Conservation (phyloP, 2,113 vertebrate genomes). For the Microtus pennsylvanicus region DNA sequence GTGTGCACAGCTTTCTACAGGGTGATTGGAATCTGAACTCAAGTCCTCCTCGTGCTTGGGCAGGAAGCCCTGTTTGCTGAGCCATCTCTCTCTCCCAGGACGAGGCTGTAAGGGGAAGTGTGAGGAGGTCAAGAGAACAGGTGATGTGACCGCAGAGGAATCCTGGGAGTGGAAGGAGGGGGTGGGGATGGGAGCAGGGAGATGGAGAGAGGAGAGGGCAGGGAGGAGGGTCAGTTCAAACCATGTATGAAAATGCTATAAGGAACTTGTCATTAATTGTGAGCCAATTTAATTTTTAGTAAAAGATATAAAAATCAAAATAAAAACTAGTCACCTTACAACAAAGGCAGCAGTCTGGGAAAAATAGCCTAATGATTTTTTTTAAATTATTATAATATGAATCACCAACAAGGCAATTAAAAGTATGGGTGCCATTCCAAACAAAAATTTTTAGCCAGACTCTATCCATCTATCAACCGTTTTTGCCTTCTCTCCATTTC, state of each 20-base stretch:
- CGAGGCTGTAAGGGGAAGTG: neutral
- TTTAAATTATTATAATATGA: neutral
- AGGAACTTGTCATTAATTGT: neutral
- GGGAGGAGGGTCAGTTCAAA: neutral
- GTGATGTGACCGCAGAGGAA: too few relatives aligned
- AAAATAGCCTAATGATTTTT: neutral
- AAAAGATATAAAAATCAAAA: neutral
- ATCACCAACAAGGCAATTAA: conserved; percentile 1
- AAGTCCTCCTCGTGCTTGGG: neutral
- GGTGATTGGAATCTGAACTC: neutral
- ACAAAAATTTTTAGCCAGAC: neutral
- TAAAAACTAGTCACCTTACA: neutral
- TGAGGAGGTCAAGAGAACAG: neutral
- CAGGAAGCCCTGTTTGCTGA: neutral
- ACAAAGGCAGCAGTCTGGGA: conserved; percentile 16
- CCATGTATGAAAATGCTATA: neutral
- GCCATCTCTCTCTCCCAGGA: neutral
- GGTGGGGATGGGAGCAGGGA: too few relatives aligned
- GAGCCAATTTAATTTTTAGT: neutral
- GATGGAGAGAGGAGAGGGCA: too few relatives aligned
- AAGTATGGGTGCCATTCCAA: neutral
- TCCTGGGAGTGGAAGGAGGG: too few relatives aligned
- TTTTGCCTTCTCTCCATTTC: conserved; percentile 19
- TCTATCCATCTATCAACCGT: neutral
- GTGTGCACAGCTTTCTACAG: neutral